A percentile compares a stretch with the other conserved stretches of the same genome.
Conservation (phyloP, 35 echinoderm and acorn worm genomes). For the Eucidaris tribuloides region DNA sequence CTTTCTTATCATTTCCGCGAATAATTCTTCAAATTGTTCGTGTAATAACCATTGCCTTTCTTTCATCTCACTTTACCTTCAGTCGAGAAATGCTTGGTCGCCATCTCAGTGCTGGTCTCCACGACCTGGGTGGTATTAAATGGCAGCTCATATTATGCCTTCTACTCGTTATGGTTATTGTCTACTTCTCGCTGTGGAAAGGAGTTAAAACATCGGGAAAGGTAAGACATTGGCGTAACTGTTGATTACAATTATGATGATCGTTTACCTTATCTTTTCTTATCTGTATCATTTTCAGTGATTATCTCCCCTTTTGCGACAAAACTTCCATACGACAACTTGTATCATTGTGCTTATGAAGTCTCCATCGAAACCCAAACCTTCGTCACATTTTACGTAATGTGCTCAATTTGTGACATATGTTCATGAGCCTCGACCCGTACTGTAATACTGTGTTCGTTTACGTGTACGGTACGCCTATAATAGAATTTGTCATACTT, state of each 20-base stretch:
- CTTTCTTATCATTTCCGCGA: too few species aligned
- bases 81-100: slow-evolving; percentile 43
- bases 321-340: background rate
- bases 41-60: background rate
- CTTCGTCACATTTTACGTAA: background rate
- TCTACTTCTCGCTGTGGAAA: slow-evolving; percentile 79
- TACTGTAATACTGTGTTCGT: too few species aligned
- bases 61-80: background rate
- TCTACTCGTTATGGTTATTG: slow-evolving; percentile 25
- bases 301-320: background rate
- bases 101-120: slow-evolving; percentile 47
- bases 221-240: background rate
- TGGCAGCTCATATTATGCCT: slow-evolving; percentile 69
- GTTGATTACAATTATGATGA: background rate
- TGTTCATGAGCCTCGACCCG: too few species aligned
- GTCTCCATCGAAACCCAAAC: background rate
- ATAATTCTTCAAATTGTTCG: too few species aligned
- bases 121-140: slow-evolving; percentile 51
- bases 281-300: background rate
- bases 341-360: background rate
- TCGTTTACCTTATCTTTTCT: background rate
- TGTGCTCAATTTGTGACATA: background rate
- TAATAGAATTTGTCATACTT: too few species aligned
- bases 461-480: too few species aligned
- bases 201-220: slow-evolving; percentile 81